Evolutionary conservation across 1,140 invertebrate genomes (phyloP), one percentile per base, ranked within the genome.

Genomic region (Diuraphis noxia): DNA sequence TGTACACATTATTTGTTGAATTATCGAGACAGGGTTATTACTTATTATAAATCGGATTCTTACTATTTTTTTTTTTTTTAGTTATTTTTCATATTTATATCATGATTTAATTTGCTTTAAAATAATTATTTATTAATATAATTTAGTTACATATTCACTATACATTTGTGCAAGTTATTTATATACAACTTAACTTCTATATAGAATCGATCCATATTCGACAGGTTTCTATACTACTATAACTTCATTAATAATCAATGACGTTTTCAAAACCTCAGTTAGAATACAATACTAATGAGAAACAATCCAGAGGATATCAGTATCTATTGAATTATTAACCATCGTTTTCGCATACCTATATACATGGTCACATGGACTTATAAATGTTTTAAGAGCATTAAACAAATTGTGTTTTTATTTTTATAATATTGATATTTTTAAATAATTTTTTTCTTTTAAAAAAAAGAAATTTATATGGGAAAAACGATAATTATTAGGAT

Each of bases 171-270:
- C 23, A 40, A 19, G 30, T 88, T 88, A 63, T 88, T 88, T 63
- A 63, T 88, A 13, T 21, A 40, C 52, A 63, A 56, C 36, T 40
- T 17, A 0, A 49, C 46, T 13, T 46, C 43, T 46, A 63, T 30
- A 5, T 43, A 13, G 36, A 87, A 8, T 52, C 23, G n/a, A 40
- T 87, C 30, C 56, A 5, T 40, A 88, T 88, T 41, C 49, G 56
- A 88, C 6, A 36, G 25, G 10, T 40, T 88, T 5, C 13, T 52
- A 7, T n/a, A 52, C 13, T 30, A 40, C 52, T 7, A 40, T 63
- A 63, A 88, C 40, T 87, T 38, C 85, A 87, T 87, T 63, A 63
- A 88, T 88, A 63, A 88, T 88, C 7, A 56, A 63, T 40, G 49
- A 88, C 23, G 23, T 63, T 88, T 63, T 88, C 10, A n/a, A 88